A percentile compares a stretch with the other conserved stretches of the same genome.
These are phyloP conservation scores for Hippasteria phrygiana DNA, from an alignment of 53 echinoderm and acorn worm species.

Conservation along the genomic window DNA sequence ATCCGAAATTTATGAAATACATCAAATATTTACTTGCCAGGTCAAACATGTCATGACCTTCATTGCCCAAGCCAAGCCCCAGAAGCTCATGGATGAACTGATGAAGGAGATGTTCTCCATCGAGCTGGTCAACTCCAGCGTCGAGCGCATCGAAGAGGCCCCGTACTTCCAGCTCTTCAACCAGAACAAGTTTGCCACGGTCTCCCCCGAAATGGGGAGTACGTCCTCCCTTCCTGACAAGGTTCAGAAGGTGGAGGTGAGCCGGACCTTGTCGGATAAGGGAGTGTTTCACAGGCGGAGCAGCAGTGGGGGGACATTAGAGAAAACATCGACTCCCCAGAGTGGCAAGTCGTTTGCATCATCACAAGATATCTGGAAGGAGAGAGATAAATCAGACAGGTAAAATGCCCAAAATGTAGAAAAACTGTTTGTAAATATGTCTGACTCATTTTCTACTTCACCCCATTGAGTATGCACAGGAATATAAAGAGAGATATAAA, in stretches of 20 bases:
- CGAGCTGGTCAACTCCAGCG: constrained; percentile 90
- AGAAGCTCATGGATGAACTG: constrained; percentile 92
- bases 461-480: too few relatives aligned
- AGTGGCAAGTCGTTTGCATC: constrained; percentile 47
- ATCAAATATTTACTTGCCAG: constrained; percentile 33
- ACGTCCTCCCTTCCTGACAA: constrained; percentile 86
- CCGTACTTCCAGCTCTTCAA: constrained; percentile 91
- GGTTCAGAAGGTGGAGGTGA: constrained; percentile 71
- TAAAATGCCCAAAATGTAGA: constrained; percentile 34
- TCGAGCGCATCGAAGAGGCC: constrained; percentile 87
- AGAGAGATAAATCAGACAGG: constrained; percentile 72
- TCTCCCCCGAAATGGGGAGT: constrained; percentile 85
- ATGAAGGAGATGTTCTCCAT: constrained; percentile 96
- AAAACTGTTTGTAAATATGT: too few relatives aligned
- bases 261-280: constrained; percentile 45
- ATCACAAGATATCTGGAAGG: constrained; percentile 68
- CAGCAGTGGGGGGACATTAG: constrained; percentile 57
- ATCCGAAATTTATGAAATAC: neutral
- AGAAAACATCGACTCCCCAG: constrained; percentile 32
- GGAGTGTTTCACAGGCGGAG: constrained; percentile 54
- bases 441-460: too few relatives aligned
- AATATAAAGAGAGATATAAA: too few relatives aligned
- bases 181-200: constrained; percentile 69
- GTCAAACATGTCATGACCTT: constrained; percentile 89
- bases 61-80: constrained; percentile 92